Evolutionary conservation across 64 coral and sea anemone genomes (phyloP).

Genomic region (Trachythela sp.): DNA sequence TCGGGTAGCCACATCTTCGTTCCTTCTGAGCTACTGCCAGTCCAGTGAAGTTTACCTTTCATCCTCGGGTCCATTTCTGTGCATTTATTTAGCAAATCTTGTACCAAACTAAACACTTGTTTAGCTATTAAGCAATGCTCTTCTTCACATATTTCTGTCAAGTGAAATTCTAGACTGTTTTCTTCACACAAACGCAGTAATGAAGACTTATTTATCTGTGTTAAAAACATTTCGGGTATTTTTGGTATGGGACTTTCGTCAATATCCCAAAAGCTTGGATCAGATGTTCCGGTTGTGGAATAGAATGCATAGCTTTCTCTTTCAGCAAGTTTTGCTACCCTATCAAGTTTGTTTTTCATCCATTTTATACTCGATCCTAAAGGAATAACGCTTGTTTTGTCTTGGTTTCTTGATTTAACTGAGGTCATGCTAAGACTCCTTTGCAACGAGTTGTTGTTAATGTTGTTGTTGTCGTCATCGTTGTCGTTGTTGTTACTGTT

Average conservation of each 20-base stretch:
- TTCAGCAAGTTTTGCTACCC: too few relatives aligned
- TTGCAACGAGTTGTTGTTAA: too few relatives aligned
- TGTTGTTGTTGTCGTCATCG: too few relatives aligned
- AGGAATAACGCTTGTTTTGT: too few relatives aligned
- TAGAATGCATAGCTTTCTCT: not conserved
- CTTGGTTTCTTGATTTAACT: too few relatives aligned
- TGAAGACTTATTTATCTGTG: not conserved
- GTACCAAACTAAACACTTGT: not conserved
- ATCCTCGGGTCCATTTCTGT: not conserved
- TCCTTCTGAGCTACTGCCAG: conserved; percentile 23
- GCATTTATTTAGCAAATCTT: not conserved
- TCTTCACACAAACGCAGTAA: not conserved
- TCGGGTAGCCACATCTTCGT: conserved; percentile 29
- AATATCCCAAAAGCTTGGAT: not conserved
- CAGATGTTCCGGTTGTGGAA: not conserved
- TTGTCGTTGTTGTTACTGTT: too few relatives aligned
- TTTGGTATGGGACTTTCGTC: not conserved
- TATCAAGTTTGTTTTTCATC: too few relatives aligned
- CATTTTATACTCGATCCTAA: too few relatives aligned
- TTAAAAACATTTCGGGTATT: not conserved
- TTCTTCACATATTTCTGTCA: conserved; percentile 10
- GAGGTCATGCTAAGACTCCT: too few relatives aligned
- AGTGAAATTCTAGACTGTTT: conserved; percentile 14
- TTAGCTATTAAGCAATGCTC: conserved; percentile 1
- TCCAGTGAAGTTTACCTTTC: not conserved